Evolutionary conservation across 2,888 invertebrate genomes (phyloP).

Genomic region (Ephialtes manifestator): DNA sequence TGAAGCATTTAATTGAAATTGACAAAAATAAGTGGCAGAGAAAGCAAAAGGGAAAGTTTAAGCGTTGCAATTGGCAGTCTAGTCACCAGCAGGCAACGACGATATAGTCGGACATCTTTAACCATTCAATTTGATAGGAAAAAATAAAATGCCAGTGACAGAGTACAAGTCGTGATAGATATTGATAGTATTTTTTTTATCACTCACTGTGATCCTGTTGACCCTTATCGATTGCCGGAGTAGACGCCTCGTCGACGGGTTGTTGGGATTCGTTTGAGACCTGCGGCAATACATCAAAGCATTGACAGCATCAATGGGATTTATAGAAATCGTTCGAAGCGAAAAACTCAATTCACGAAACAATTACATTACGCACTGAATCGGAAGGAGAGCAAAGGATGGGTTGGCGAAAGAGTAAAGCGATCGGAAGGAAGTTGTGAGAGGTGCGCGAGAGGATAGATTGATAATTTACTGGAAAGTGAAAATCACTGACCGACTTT

Average conservation of each 20-base stretch:
- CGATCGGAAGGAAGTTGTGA: conserved; percentile 17
- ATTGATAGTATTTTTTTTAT: conserved; percentile 16
- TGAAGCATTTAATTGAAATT: background rate
- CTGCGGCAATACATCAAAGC: conserved; percentile 60
- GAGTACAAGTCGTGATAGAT: background rate
- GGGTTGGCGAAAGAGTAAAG: background rate
- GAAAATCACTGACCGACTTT: conserved; percentile 65
- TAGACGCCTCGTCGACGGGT: conserved; percentile 40
- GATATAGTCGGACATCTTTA: background rate
- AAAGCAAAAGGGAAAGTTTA: background rate
- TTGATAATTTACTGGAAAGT: conserved; percentile 51
- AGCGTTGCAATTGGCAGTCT: background rate
- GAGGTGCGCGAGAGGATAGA: conserved; percentile 24
- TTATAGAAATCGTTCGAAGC: conserved; percentile 9
- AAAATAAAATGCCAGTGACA: background rate
- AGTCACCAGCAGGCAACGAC: background rate
- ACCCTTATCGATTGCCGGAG: conserved; percentile 51
- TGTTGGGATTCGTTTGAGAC: background rate
- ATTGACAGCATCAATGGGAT: conserved; percentile 23
- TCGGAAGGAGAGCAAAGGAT: background rate
- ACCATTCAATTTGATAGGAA: background rate
- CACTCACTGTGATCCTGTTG: conserved; percentile 43
- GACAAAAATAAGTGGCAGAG: background rate
- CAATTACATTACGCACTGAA: conserved; percentile 13
- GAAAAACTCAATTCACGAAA: conserved; percentile 24